A percentile compares a stretch with the other conserved stretches of the same genome.
phyloP scores from a whole-genome alignment of 2,113 vertebrate species.

The Hepsetus odoe region DNA sequence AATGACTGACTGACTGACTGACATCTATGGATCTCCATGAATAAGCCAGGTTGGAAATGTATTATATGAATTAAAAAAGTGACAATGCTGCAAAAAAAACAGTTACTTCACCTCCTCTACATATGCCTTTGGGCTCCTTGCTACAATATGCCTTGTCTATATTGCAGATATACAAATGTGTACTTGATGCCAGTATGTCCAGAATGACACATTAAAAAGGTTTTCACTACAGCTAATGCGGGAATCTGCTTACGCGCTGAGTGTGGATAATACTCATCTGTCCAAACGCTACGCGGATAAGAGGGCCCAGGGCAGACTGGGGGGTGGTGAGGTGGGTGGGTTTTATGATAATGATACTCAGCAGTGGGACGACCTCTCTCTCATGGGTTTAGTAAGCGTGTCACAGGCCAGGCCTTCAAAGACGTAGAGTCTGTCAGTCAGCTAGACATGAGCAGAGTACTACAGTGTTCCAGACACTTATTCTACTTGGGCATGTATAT shows the following conservation, averaged over 20 bases:
- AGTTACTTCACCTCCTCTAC: too few relatives aligned
- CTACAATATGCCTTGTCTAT: too few relatives aligned
- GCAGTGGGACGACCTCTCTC: constrained; percentile 3
- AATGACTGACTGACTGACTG: too few relatives aligned
- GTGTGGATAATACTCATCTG: constrained; percentile 38
- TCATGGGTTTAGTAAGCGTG: constrained; percentile 17
- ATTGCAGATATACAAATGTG: too few relatives aligned
- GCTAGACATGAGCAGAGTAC: neutral
- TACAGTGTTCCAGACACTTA: neutral
- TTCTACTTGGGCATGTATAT: neutral
- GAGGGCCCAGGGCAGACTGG: constrained; percentile 9
- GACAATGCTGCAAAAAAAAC: too few relatives aligned
- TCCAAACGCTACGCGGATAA: constrained; percentile 3
- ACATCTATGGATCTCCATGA: too few relatives aligned
- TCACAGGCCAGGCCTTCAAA: neutral
- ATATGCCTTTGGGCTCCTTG: too few relatives aligned
- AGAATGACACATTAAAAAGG: constrained; percentile 39
- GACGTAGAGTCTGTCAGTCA: neutral
- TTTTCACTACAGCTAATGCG: constrained; percentile 30
- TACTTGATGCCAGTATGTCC: neutral
- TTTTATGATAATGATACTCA: constrained; percentile 37
- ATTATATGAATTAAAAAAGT: too few relatives aligned
- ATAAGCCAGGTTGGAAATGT: too few relatives aligned
- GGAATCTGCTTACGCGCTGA: constrained; percentile 50
- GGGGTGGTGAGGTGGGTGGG: constrained; percentile 31